A percentile compares a stretch with the other conserved stretches of the same genome.
Conservation (phyloP, 2,888 invertebrate genomes). For the Teinopalpus imperialis region DNA sequence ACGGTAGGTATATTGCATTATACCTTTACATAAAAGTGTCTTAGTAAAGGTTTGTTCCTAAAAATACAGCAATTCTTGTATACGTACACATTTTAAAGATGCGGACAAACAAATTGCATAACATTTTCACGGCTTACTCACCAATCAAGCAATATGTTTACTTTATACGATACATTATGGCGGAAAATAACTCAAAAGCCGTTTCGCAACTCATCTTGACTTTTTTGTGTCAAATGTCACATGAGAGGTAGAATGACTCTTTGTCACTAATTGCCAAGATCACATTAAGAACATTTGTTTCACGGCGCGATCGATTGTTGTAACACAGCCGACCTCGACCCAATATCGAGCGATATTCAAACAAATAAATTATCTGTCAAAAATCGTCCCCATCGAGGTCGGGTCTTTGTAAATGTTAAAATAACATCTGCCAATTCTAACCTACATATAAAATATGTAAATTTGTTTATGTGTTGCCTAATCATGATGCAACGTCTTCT, state of each 20-base stretch:
- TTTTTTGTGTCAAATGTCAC: slow-evolving; percentile 23
- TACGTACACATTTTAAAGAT: no score
- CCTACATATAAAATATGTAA: slow-evolving; percentile 1
- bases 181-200: slow-evolving; percentile 12
- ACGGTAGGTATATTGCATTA: no score
- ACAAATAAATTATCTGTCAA: slow-evolving; percentile 21
- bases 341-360: slow-evolving; percentile 18
- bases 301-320: slow-evolving; percentile 17
- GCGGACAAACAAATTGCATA: slow-evolving; percentile 4
- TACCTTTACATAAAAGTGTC: no score
- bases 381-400: slow-evolving; percentile 18
- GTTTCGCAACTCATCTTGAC: slow-evolving; percentile 19
- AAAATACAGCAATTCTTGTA: no score
- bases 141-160: neutral
- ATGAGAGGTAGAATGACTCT: slow-evolving; percentile 2
- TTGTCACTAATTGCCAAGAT: slow-evolving; percentile 9
- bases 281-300: slow-evolving; percentile 17
- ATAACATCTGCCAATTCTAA: slow-evolving; percentile 12
- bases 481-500: slow-evolving; percentile 3
- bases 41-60: no score
- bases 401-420: slow-evolving; percentile 14
- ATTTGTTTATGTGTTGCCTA: slow-evolving; percentile 1
- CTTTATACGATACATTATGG: slow-evolving; percentile 6
- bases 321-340: slow-evolving; percentile 19
- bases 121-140: no score